Evolutionary conservation across 1,140 invertebrate species (phyloP).

Genomic region (Drosophila pandora): DNA sequence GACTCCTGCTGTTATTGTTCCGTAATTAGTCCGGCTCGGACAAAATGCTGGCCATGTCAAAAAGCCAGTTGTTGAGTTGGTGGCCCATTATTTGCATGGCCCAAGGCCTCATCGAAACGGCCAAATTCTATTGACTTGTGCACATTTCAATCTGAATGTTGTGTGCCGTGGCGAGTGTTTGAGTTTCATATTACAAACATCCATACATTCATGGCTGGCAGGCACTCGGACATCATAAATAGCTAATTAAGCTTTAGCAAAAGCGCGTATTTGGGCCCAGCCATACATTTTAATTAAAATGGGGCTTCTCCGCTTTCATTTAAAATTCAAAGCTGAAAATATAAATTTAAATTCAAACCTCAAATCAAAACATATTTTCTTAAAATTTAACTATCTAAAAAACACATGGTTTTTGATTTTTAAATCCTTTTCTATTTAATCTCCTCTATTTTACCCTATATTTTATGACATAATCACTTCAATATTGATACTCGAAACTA

Average conservation of each 20-base stretch:
- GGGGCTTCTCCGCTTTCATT: not conserved
- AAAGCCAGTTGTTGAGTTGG: conserved; percentile 24
- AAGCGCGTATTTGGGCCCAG: not conserved
- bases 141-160: conserved; percentile 43
- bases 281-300: conserved; percentile 34
- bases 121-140: conserved; percentile 73
- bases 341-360: not conserved
- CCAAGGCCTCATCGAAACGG: conserved; percentile 27
- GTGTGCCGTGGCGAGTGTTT: conserved; percentile 15
- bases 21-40: conserved; percentile 54
- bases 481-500: not conserved
- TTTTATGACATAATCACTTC: not conserved
- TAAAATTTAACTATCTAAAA: not conserved
- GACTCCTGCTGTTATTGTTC: conserved; percentile 57
- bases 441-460: not conserved
- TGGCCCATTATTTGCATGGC: conserved; percentile 37
- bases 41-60: conserved; percentile 14
- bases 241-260: conserved; percentile 63
- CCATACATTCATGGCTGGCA: conserved; percentile 22
- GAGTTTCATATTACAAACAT: conserved; percentile 11
- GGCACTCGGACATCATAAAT: conserved; percentile 60
- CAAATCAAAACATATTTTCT: not conserved
- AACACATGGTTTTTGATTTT: not conserved
- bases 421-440: not conserved
- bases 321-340: not conserved